phyloP scores from a whole-genome alignment of 92 coral and sea anemone genomes.

The Bergia puertoricense region DNA sequence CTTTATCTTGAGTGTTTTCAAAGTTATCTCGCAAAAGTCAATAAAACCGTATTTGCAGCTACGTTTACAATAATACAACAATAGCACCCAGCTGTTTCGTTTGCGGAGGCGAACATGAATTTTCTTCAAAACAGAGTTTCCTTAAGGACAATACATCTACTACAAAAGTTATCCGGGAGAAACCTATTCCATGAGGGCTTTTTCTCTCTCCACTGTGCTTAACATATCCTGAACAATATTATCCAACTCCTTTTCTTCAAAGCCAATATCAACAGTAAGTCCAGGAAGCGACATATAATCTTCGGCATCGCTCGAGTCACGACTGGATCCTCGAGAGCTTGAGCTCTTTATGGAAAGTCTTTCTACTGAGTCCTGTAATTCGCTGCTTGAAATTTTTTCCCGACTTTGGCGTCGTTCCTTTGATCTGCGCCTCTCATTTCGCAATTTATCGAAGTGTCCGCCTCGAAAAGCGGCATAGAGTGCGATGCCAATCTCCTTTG shows the following conservation, averaged over 20 bases:
- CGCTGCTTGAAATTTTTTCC: conserved; percentile 28
- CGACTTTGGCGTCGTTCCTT: conserved; percentile 33
- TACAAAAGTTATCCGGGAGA: background rate
- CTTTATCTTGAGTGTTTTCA: background rate
- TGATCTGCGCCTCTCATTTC: conserved; percentile 73
- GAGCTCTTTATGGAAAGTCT: conserved; percentile 11
- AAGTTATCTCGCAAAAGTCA: background rate
- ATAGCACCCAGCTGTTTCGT: background rate
- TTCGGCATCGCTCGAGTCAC: conserved; percentile 32
- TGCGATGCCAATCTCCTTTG: conserved; percentile 79
- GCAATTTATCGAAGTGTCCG: conserved; percentile 84
- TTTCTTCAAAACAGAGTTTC: background rate
- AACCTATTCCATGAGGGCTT: conserved; percentile 56
- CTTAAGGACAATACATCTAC: background rate
- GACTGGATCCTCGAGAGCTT: conserved; percentile 35
- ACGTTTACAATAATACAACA: background rate
- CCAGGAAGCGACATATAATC: conserved; percentile 31
- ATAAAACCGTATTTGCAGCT: background rate
- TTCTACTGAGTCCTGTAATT: conserved; percentile 10
- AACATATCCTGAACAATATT: conserved; percentile 75
- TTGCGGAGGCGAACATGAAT: background rate
- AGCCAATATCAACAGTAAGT: conserved; percentile 46
- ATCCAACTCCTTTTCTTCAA: conserved; percentile 72
- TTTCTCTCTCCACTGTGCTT: conserved; percentile 70
- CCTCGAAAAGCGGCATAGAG: conserved; percentile 91